These are phyloP conservation scores for Pagetopsis macropterus DNA, from an alignment of 2,797 vertebrate species.

Conservation along the genomic window DNA sequence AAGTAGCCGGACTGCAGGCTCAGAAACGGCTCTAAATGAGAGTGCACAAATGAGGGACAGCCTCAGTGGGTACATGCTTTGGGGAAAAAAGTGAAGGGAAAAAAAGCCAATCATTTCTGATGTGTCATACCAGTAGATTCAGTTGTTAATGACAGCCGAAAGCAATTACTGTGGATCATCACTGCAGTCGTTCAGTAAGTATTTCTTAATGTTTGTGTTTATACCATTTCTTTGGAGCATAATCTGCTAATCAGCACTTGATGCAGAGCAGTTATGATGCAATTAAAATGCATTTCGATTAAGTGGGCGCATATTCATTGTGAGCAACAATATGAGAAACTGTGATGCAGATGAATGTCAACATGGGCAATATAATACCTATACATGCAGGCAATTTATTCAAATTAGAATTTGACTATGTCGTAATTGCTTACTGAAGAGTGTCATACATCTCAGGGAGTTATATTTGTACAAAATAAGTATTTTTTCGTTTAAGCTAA, in stretches of 20 bases:
- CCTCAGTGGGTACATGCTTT: slow-evolving; percentile 8
- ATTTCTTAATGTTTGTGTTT: neutral
- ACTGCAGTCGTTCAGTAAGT: neutral
- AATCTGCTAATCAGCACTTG: neutral
- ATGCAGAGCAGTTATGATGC: neutral
- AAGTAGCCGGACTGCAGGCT: slow-evolving; percentile 43
- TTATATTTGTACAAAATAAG: neutral
- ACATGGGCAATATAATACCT: neutral
- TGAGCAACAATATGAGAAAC: neutral
- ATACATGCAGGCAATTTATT: neutral
- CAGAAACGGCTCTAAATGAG: slow-evolving; percentile 44
- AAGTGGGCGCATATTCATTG: neutral
- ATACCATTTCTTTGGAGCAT: neutral
- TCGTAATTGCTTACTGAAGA: neutral
- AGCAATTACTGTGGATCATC: slow-evolving; percentile 3
- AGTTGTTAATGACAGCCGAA: slow-evolving; percentile 17
- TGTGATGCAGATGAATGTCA: neutral
- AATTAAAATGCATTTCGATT: neutral
- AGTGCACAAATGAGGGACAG: slow-evolving; percentile 37
- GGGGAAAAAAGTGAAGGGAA: neutral
- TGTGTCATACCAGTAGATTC: slow-evolving; percentile 16
- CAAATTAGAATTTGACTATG: neutral
- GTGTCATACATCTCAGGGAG: neutral
- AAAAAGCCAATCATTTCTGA: slow-evolving; percentile 16
- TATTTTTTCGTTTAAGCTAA: neutral